phyloP scores from a whole-genome alignment of 2,113 vertebrate species.

The Tenrec ecaudatus region DNA sequence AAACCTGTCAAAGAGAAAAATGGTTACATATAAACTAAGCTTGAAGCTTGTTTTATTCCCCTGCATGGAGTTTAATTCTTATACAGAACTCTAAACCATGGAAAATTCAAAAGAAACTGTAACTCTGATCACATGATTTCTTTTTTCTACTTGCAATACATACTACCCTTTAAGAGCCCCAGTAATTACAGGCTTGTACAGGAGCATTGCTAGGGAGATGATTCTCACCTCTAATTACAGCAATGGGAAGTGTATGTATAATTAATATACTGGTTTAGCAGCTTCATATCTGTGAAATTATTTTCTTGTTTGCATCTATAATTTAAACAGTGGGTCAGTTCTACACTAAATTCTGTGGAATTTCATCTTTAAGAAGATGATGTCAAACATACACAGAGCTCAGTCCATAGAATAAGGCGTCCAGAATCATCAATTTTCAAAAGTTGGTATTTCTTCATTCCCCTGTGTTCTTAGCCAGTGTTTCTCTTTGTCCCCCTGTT shows the following conservation, averaged over 20 bases:
- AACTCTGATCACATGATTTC: background rate
- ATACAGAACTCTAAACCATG: background rate
- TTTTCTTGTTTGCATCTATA: background rate
- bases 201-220: constrained; percentile 45
- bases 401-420: background rate
- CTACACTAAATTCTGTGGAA: background rate
- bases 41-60: background rate
- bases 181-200: constrained; percentile 17
- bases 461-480: background rate
- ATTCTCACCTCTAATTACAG: constrained; percentile 56
- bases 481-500: background rate
- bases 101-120: background rate
- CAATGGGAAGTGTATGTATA: background rate
- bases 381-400: background rate
- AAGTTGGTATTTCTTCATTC: background rate
- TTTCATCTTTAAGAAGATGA: background rate
- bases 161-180: constrained; percentile 39
- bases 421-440: background rate
- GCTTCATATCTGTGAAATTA: background rate
- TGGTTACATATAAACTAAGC: background rate
- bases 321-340: background rate
- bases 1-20: constrained; percentile 13
- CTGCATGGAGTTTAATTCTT: constrained; percentile 1
- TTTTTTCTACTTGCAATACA: background rate
- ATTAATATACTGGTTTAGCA: constrained; percentile 18